Percentiles rank a stretch among this genome's conserved stretches.
Conservation (phyloP, 2,797 vertebrate genomes). For the Siniperca undulata region DNA sequence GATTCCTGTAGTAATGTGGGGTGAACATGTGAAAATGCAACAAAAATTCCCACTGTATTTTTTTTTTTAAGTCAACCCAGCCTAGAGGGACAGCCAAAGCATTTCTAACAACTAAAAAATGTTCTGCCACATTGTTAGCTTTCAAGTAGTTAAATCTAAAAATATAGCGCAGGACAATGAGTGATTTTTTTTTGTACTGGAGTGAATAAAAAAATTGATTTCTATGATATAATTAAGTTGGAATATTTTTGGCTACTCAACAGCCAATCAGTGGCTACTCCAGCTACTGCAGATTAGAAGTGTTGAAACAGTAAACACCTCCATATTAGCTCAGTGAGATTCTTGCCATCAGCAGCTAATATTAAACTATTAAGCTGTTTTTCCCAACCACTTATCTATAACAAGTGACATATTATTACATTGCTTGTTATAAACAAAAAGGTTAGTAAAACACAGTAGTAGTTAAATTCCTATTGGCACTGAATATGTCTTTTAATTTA, state of each 20-base stretch:
- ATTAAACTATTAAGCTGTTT: not conserved
- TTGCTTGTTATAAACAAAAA: not conserved
- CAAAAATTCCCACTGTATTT: not conserved
- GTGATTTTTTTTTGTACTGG: not conserved
- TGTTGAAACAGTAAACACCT: not conserved
- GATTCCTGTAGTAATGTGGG: not conserved
- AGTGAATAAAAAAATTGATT: not conserved
- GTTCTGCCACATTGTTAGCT: not conserved
- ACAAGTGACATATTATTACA: not conserved
- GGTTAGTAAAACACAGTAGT: not conserved
- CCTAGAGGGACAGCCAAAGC: not conserved
- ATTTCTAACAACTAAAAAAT: constrained; percentile 1
- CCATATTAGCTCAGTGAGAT: not conserved
- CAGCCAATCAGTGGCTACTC: not conserved
- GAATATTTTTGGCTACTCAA: not conserved
- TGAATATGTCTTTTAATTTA: not conserved
- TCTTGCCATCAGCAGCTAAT: not conserved
- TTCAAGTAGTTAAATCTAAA: not conserved
- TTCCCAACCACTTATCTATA: not conserved
- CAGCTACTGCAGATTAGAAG: not conserved
- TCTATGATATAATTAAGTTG: not conserved
- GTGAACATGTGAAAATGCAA: not conserved
- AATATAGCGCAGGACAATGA: not conserved
- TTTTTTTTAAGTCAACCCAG: constrained; percentile 7
- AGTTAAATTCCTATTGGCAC: not conserved